phyloP scores from a whole-genome alignment of 1,140 invertebrate genomes.

The Aleiodes sp. region DNA sequence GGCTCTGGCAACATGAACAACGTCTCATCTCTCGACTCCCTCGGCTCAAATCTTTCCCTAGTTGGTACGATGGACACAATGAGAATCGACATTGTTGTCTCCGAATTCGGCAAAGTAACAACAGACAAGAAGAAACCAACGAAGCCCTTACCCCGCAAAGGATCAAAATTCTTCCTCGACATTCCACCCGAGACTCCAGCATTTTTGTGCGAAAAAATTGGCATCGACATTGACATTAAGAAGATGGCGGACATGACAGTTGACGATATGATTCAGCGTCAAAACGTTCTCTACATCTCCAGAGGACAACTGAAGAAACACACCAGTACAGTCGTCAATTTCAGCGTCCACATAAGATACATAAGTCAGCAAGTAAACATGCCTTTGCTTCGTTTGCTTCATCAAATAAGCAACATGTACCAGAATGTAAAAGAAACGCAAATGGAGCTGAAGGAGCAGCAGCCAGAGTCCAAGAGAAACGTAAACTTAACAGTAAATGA shows the following conservation, averaged over 20 bases:
- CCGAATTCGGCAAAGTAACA: slow-evolving; percentile 74
- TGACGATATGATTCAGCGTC: slow-evolving; percentile 82
- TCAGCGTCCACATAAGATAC: slow-evolving; percentile 85
- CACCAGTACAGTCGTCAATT: slow-evolving; percentile 87
- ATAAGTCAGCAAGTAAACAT: slow-evolving; percentile 95
- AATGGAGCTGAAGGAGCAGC: slow-evolving; percentile 83
- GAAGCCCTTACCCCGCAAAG: slow-evolving; percentile 53
- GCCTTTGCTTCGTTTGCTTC: slow-evolving; percentile 89
- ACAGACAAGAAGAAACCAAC: slow-evolving; percentile 65
- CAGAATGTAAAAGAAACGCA: slow-evolving; percentile 96
- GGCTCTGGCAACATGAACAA: slow-evolving; percentile 66
- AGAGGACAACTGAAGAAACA: slow-evolving; percentile 88
- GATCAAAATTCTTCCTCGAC: slow-evolving; percentile 68
- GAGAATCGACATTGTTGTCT: slow-evolving; percentile 93
- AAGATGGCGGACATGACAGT: slow-evolving; percentile 90
- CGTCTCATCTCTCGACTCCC: slow-evolving; percentile 80
- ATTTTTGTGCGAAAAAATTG: slow-evolving; percentile 91
- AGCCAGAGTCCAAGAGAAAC: slow-evolving; percentile 64
- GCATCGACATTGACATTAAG: slow-evolving; percentile 87
- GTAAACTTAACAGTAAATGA: slow-evolving; percentile 61
- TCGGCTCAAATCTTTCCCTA: slow-evolving; percentile 91
- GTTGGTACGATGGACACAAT: slow-evolving; percentile 86
- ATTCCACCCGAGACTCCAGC: slow-evolving; percentile 84
- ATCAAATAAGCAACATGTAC: slow-evolving; percentile 98
- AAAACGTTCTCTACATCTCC: slow-evolving; percentile 86